Conservation (phyloP, 2,113 vertebrate genomes). For the Morone chrysops region DNA sequence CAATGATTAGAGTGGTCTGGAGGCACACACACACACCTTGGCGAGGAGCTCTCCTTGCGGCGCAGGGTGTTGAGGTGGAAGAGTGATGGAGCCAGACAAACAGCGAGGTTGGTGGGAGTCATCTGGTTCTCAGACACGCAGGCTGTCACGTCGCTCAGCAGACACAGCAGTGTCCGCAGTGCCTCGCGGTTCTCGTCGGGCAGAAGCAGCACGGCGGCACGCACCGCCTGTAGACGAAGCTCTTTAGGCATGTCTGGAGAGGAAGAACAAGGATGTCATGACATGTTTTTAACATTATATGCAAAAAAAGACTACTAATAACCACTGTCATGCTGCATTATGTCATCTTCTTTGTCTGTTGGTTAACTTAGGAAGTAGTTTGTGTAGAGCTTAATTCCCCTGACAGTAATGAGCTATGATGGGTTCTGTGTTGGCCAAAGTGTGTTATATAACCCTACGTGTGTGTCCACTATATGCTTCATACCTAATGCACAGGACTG, state of each 20-base stretch:
- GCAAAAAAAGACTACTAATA: not conserved
- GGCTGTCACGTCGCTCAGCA: constrained; percentile 91
- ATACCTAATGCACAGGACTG: constrained; percentile 10
- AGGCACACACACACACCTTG: constrained; percentile 83
- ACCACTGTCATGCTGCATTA: constrained; percentile 8
- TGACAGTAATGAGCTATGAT: constrained; percentile 23
- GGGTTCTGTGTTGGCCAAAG: constrained; percentile 24
- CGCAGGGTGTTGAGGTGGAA: constrained; percentile 96
- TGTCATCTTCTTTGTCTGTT: constrained; percentile 8
- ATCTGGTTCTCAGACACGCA: constrained; percentile 95
- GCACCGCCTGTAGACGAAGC: constrained; percentile 91
- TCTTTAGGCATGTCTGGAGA: constrained; percentile 93
- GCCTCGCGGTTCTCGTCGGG: constrained; percentile 94
- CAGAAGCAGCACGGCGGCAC: constrained; percentile 92
- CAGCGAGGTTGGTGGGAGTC: constrained; percentile 97
- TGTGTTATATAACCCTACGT: constrained; percentile 57
- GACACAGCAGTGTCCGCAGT: constrained; percentile 92
- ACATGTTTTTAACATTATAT: not conserved
- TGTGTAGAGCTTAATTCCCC: not conserved
- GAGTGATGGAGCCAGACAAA: constrained; percentile 96
- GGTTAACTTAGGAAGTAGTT: constrained; percentile 13
- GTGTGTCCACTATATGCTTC: constrained; percentile 21
- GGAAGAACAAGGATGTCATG: constrained; percentile 16
- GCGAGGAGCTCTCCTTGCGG: constrained; percentile 91
- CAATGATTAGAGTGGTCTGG: not conserved